These are phyloP conservation scores for Acrocephalus arundinaceus DNA, from an alignment of 2,113 vertebrate species.

Conservation along the genomic window DNA sequence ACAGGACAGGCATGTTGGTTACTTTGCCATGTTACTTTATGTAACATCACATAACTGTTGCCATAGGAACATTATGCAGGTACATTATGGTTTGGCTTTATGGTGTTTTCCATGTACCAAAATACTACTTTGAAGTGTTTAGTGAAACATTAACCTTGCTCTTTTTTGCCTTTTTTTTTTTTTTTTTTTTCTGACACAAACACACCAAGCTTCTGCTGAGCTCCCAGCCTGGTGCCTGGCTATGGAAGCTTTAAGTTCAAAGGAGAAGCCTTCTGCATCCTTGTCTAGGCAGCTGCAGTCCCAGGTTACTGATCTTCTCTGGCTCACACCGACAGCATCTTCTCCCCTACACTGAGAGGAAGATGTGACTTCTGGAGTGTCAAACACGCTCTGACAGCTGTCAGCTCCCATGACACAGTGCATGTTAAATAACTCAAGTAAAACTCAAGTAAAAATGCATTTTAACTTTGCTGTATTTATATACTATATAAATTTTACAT, in stretches of 20 bases:
- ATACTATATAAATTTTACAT: constrained; percentile 96
- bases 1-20: not conserved
- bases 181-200: not conserved
- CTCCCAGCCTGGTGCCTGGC: not conserved
- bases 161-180: not conserved
- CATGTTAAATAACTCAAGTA: constrained; percentile 48
- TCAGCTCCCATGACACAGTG: constrained; percentile 10
- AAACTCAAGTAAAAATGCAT: constrained; percentile 48
- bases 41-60: constrained; percentile 52
- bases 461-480: constrained; percentile 81
- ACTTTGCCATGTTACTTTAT: constrained; percentile 55
- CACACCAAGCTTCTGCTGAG: not conserved
- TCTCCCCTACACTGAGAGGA: constrained; percentile 9
- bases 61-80: constrained; percentile 57
- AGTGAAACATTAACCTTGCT: not conserved
- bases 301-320: not conserved
- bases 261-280: constrained; percentile 38
- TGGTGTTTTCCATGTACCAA: not conserved
- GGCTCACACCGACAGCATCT: constrained; percentile 4
- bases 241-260: not conserved
- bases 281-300: constrained; percentile 17
- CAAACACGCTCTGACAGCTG: not conserved
- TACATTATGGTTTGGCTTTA: constrained; percentile 35
- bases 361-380: not conserved
- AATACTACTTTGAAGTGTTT: not conserved